Conservation (phyloP, 1,140 invertebrate genomes). For the Schlechtendalia chinensis region DNA sequence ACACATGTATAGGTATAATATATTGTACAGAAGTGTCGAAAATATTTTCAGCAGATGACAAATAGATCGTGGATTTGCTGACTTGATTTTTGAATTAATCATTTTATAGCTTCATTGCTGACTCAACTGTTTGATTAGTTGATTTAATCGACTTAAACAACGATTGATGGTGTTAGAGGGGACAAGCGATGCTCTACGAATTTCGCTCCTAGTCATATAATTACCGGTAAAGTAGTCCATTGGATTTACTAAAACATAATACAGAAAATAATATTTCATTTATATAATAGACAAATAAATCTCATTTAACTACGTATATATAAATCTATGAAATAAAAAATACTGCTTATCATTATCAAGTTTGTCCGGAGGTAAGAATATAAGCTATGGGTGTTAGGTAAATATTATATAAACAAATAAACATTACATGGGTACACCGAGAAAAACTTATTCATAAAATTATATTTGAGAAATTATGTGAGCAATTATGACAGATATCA, state of each 20-base stretch:
- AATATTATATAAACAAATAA: too few species aligned
- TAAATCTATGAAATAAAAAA: too few species aligned
- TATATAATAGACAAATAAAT: neutral
- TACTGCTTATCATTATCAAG: too few species aligned
- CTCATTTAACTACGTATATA: neutral
- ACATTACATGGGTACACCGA: too few species aligned
- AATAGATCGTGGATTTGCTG: neutral
- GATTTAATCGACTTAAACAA: constrained; percentile 13
- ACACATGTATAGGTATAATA: too few species aligned
- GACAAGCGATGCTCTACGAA: neutral
- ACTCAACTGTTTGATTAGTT: neutral
- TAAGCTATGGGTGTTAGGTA: too few species aligned
- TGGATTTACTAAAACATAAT: neutral
- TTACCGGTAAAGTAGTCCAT: neutral
- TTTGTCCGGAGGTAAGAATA: too few species aligned
- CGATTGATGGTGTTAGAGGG: neutral
- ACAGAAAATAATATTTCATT: neutral
- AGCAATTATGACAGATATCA: too few species aligned
- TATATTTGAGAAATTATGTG: too few species aligned
- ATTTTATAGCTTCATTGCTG: neutral
- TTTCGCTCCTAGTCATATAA: neutral
- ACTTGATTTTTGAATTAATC: neutral
- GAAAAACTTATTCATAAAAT: too few species aligned
- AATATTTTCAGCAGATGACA: neutral
- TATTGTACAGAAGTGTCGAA: neutral